A percentile compares a stretch with the other conserved stretches of the same genome.
Conservation (phyloP, 1,140 invertebrate species). For the Microvelia longipes region DNA sequence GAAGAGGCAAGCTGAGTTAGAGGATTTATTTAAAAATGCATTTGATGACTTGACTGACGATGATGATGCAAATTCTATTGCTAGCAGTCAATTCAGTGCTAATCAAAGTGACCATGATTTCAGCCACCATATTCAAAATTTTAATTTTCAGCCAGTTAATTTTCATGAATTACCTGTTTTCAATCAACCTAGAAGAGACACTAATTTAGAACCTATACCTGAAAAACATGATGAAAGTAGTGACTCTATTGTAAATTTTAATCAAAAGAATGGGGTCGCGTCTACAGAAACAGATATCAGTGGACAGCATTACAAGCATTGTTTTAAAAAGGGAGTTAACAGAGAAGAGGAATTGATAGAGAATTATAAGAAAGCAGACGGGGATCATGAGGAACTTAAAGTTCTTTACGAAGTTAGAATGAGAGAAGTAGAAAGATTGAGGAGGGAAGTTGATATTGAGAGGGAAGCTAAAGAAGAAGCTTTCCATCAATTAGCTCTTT, state of each 20-base stretch:
- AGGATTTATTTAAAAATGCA: neutral
- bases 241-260: neutral
- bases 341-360: neutral
- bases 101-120: neutral
- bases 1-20: neutral
- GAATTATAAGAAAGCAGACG: neutral
- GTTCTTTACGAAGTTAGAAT: neutral
- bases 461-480: slow-evolving; percentile 1
- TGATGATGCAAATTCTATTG: neutral
- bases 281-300: neutral
- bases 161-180: neutral
- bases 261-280: neutral
- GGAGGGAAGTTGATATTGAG: neutral
- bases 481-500: neutral
- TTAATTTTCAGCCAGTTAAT: neutral
- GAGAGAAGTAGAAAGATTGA: neutral
- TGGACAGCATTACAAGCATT: neutral
- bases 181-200: neutral
- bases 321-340: neutral
- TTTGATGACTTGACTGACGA: neutral
- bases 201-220: neutral
- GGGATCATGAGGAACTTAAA: neutral
- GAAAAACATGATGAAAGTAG: neutral
- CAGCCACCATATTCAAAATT: neutral
- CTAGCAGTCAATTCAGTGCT: neutral